Base-by-base conservation (phyloP, 2,888 invertebrate genomes). In the Leucozona laternaria region DNA sequence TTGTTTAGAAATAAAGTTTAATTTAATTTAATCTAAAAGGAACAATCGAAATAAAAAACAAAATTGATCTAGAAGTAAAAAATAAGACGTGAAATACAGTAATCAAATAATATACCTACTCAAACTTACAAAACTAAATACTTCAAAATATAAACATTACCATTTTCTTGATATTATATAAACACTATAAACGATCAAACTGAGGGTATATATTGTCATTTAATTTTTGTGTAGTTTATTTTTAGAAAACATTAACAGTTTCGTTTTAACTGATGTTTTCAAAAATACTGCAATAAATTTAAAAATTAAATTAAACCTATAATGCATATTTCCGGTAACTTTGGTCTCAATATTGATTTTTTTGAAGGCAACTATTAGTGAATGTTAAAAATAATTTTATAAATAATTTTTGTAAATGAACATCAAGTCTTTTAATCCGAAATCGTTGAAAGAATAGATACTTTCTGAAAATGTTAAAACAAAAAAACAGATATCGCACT, bases 1-100 rank as follows among this genome's bases (percentile, higher is more conserved):
- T 89, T 70, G 89, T 89, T 76, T 89, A 88, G 86, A 73, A 77
- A 45, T 53, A 81, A 80, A 57, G 40, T 66, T 73, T 70, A 60
- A 71, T 62, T 76, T 77, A 71, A 66, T 75, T 71, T 68, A 58
- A 64, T 53, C 20, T 45, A 20, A 45, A 45, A 75, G 28, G 71
- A 79, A 85, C 70, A 85, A 84, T 80, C 70, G 77, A 73, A 83
- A 68, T 85, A 37, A 79, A 73, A 64, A 43, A n/a, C n/a, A 64
- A 66, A 78, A 79, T 53, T 77, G 62, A 79, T 70, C 50, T 60
- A 78, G 53, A 79, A 76, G 79, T 75, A 73, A 73, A 80, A 72
- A 78, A 71, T 72, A 76, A 79, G 72, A 79, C 78, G 75, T 82
- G 75, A 45, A 81, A 73, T 62, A 80, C 62, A 78, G 40, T 80